A percentile compares a stretch with the other conserved stretches of the same genome.
phyloP scores from a whole-genome alignment of 35 echinoderm and acorn worm species.

The Ophioderma brevispina region DNA sequence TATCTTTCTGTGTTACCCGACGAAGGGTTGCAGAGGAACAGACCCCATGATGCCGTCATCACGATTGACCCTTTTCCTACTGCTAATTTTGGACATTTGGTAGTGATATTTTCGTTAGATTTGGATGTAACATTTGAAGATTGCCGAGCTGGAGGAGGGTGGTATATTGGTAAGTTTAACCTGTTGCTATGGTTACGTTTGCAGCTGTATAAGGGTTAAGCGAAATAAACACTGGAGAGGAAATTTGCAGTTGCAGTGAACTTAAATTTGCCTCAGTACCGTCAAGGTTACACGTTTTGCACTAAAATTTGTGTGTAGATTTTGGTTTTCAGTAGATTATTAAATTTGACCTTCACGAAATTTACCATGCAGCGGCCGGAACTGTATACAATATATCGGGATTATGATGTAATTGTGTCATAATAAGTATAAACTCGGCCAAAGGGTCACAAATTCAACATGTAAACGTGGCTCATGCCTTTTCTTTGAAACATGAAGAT shows the following conservation, averaged over 20 bases:
- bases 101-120: slow-evolving; percentile 82
- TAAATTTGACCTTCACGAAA: too few relatives aligned
- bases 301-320: too few relatives aligned
- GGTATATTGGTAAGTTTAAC: slow-evolving; percentile 75
- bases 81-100: slow-evolving; percentile 93
- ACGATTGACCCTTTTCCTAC: slow-evolving; percentile 82
- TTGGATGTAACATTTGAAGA: slow-evolving; percentile 47
- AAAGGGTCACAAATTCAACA: not conserved
- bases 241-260: too few relatives aligned
- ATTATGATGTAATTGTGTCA: not conserved
- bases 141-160: slow-evolving; percentile 46
- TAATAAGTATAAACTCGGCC: not conserved
- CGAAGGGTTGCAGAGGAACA: slow-evolving; percentile 67
- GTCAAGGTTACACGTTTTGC: too few relatives aligned
- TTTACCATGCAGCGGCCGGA: too few relatives aligned
- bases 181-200: not conserved
- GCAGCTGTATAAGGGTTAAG: too few relatives aligned
- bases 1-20: slow-evolving; percentile 70
- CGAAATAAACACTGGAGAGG: too few relatives aligned
- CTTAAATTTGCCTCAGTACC: too few relatives aligned
- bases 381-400: not conserved
- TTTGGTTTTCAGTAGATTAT: too few relatives aligned
- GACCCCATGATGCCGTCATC: slow-evolving; percentile 82
- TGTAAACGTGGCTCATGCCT: not conserved
- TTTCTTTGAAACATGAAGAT: not conserved